Percentiles rank a stretch among this genome's conserved stretches.
These are phyloP conservation scores for Turritopsis rubra DNA, from an alignment of 30 jellyfish, hydroid and myxozoan genomes.

Conservation along the genomic window DNA sequence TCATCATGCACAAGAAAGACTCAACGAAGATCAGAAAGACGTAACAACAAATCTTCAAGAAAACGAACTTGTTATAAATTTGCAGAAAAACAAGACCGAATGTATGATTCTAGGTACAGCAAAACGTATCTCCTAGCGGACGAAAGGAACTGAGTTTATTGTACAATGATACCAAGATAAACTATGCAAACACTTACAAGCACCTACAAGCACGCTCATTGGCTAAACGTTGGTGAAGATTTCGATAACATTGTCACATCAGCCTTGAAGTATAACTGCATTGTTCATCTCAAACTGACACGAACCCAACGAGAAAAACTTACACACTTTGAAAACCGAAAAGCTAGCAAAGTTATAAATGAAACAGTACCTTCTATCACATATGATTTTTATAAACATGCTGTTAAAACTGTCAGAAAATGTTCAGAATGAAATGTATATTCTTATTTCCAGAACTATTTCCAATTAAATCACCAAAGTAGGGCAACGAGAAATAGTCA, in stretches of 20 bases:
- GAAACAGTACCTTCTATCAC: conserved; percentile 26
- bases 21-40: not conserved
- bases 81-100: conserved; percentile 41
- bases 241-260: conserved; percentile 38
- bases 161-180: not conserved
- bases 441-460: conserved; percentile 43
- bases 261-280: conserved; percentile 57
- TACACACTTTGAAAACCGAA: conserved; percentile 37
- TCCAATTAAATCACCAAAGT: conserved; percentile 32
- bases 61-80: conserved; percentile 18
- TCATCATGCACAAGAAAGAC: conserved; percentile 1
- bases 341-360: conserved; percentile 33
- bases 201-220: not conserved
- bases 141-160: not conserved
- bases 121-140: conserved; percentile 27
- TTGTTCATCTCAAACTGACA: conserved; percentile 39
- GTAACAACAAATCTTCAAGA: not conserved
- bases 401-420: conserved; percentile 33
- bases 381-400: conserved; percentile 43
- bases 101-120: conserved; percentile 50
- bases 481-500: conserved; percentile 45
- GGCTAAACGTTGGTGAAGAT: conserved; percentile 9
- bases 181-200: not conserved
- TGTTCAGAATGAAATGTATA: conserved; percentile 34
- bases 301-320: conserved; percentile 35